Base-by-base conservation (phyloP, 92 coral and sea anemone genomes). In the Anthopleura xanthogrammica region DNA sequence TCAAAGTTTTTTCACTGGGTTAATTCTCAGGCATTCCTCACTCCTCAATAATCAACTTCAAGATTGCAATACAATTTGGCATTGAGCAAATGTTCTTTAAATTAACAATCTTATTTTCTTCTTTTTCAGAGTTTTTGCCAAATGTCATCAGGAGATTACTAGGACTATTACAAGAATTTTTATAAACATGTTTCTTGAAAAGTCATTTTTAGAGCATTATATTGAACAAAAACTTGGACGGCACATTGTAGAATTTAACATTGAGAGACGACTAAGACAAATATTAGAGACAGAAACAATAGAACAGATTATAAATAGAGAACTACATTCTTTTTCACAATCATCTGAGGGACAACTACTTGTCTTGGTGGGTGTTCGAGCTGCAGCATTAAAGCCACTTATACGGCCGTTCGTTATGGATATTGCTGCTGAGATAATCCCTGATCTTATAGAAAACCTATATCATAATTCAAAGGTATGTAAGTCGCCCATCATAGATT, bases 261-360 rank as follows among this genome's bases (percentile, higher is more conserved):
- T 93, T 72, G 97, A 93, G 64, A 92, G 97, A n/a, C 92, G 87
- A 52, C 75, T 93, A 41, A 90, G 89, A 80, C 88, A 83, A 50
- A 85, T 93, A 65, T 54, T 93, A 55, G 91, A 91, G 62, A 91
- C 94, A 12, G 92, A 93, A 79, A 83, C 91, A 79, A 79, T 93
- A 66, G 92, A 93, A 77, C 87, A 86, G 70, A 86, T 93, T 36
- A 93, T 93, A 56, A 85, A 85, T 79, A 88, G 84, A 41, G 94
- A 93, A 77, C 83, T 93, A 20, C 89, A 91, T 39, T 19, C 85
- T 39, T 85, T 93, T 78, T 88, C 86, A 41, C 68, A 73, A 58
- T 89, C 94, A 11, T 87, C 97, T n/a, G 97, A 93, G 48, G 97
- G 94, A 39, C 94, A 93, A 76, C 80, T 93, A n/a, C 80, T 93